Evolutionary conservation across 2,797 vertebrate genomes (phyloP).

Genomic region (Pseudochirops cupreus): DNA sequence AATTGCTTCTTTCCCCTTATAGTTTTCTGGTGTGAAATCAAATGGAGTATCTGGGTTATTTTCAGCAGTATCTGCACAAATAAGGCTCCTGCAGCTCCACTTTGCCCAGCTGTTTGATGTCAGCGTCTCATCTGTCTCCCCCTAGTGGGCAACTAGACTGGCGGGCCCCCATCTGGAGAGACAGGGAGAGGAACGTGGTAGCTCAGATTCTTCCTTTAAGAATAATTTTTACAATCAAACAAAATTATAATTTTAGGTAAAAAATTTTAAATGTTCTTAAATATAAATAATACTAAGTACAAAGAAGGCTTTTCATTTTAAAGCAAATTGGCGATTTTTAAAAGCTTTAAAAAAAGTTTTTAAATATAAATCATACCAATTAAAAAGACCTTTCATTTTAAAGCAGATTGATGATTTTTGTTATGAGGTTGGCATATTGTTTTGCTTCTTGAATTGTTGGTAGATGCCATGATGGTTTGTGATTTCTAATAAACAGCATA

Average conservation of each 20-base stretch:
- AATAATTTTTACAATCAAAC: constrained; percentile 76
- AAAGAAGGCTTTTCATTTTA: constrained; percentile 53
- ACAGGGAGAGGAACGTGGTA: constrained; percentile 89
- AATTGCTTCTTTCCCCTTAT: constrained; percentile 96
- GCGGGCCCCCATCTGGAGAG: constrained; percentile 83
- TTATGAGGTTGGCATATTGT: constrained; percentile 36
- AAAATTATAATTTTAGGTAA: constrained; percentile 65
- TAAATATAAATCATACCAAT: constrained; percentile 31
- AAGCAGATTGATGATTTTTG: constrained; percentile 35
- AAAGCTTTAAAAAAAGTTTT: constrained; percentile 19
- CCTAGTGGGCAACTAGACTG: constrained; percentile 82
- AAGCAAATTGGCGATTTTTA: constrained; percentile 33
- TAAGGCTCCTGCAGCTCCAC: constrained; percentile 90
- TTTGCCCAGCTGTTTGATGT: constrained; percentile 88
- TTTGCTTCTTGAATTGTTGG: constrained; percentile 16
- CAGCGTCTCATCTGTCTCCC: constrained; percentile 89
- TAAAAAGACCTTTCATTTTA: constrained; percentile 48
- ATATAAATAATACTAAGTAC: constrained; percentile 33
- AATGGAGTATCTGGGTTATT: constrained; percentile 97
- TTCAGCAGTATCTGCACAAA: constrained; percentile 95
- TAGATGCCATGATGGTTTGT: constrained; percentile 37
- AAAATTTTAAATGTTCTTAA: constrained; percentile 40
- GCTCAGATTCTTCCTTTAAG: background rate
- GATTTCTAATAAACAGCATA: constrained; percentile 35
- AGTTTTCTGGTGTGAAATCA: constrained; percentile 96